Conservation (phyloP, 2,113 vertebrate genomes). For the Sylvicapra grimmia region DNA sequence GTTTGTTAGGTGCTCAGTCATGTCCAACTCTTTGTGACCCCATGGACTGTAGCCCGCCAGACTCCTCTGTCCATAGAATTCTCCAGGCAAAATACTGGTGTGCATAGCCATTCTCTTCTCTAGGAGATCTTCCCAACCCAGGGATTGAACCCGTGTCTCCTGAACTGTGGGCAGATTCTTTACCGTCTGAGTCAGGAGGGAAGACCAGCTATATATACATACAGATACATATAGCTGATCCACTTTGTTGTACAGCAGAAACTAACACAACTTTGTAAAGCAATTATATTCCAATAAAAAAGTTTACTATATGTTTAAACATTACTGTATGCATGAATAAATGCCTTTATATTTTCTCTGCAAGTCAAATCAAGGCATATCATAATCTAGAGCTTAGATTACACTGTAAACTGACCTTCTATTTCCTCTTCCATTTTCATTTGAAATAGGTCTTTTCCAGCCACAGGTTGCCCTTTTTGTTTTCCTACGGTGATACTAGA, state of each 20-base stretch:
- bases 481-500: neutral
- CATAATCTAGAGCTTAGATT: neutral
- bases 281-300: neutral
- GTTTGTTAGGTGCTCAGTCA: neutral
- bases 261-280: neutral
- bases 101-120: neutral
- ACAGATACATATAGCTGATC: neutral
- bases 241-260: neutral
- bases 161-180: neutral
- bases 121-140: neutral
- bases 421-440: neutral
- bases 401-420: neutral
- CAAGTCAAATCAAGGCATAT: neutral
- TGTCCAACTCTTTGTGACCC: neutral
- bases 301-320: neutral
- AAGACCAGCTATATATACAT: neutral
- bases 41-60: neutral
- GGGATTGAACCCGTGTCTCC: neutral
- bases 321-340: neutral
- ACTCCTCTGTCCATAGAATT: neutral
- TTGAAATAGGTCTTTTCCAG: constrained; percentile 4
- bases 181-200: neutral
- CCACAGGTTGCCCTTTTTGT: neutral
- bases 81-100: neutral
- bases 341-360: neutral